These are phyloP conservation scores for Leucosticte australis DNA, from an alignment of 2,113 vertebrate species.

Conservation along the genomic window DNA sequence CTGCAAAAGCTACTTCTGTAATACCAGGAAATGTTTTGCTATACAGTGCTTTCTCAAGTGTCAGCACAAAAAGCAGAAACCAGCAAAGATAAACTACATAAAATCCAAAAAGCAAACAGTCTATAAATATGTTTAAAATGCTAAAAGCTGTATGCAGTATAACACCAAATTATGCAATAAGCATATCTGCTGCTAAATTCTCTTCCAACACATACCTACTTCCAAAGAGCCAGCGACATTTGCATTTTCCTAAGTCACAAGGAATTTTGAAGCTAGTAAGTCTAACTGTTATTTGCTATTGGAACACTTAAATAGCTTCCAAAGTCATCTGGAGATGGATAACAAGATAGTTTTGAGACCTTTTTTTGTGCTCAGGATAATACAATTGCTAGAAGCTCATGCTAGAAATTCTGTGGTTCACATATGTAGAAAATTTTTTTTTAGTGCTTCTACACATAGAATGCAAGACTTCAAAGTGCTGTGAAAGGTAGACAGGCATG, in stretches of 20 bases:
- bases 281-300: neutral
- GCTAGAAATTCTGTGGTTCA: neutral
- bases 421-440: fast-evolving
- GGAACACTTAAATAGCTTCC: neutral
- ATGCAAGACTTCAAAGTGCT: neutral
- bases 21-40: neutral
- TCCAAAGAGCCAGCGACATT: neutral
- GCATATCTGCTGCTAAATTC: neutral
- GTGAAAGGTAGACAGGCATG: neutral
- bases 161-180: neutral
- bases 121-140: neutral
- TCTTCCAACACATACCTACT: neutral
- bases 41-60: neutral
- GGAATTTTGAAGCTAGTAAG: neutral
- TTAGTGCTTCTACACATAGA: neutral
- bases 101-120: neutral
- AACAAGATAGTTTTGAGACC: neutral
- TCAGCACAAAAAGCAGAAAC: neutral
- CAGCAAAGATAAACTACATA: neutral
- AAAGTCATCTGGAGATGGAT: neutral
- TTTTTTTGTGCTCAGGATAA: neutral
- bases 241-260: fast-evolving
- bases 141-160: neutral
- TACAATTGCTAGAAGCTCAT: neutral
- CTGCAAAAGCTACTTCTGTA: neutral